Conservation (phyloP, 2,888 invertebrate genomes). For the Hedya salicella region DNA sequence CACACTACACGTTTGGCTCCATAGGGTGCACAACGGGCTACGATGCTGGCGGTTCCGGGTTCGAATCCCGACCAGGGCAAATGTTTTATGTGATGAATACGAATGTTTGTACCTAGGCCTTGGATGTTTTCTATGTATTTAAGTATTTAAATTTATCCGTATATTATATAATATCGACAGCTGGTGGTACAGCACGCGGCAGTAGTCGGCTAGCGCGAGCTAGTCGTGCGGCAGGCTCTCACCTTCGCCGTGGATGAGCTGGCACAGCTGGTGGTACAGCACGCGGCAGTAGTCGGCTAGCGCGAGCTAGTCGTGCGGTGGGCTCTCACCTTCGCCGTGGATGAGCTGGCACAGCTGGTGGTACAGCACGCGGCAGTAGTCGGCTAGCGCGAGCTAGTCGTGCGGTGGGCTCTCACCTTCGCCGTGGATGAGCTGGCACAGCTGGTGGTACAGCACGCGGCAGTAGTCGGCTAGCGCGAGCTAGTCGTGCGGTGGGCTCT, state of each 20-base stretch:
- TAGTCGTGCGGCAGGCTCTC: slow-evolving; percentile 92
- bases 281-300: slow-evolving; percentile 92
- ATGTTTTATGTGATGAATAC: no score
- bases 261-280: slow-evolving; percentile 90
- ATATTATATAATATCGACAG: no score
- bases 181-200: slow-evolving; percentile 90
- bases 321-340: slow-evolving; percentile 88
- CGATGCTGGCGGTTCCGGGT: no score
- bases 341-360: slow-evolving; percentile 90
- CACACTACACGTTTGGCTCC: no score
- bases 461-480: no score
- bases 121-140: no score
- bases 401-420: slow-evolving; percentile 89
- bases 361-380: slow-evolving; percentile 90
- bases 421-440: slow-evolving; percentile 89
- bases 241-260: slow-evolving; percentile 88
- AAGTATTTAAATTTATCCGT: no score
- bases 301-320: slow-evolving; percentile 91
- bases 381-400: slow-evolving; percentile 92
- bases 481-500: slow-evolving; percentile 87
- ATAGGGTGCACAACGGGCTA: no score
- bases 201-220: slow-evolving; percentile 91
- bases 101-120: no score
- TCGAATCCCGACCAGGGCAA: no score
- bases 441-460: slow-evolving; percentile 89